These are phyloP conservation scores for Drosophila peninsularis DNA, from an alignment of 2,888 invertebrate genomes.

Conservation along the genomic window DNA sequence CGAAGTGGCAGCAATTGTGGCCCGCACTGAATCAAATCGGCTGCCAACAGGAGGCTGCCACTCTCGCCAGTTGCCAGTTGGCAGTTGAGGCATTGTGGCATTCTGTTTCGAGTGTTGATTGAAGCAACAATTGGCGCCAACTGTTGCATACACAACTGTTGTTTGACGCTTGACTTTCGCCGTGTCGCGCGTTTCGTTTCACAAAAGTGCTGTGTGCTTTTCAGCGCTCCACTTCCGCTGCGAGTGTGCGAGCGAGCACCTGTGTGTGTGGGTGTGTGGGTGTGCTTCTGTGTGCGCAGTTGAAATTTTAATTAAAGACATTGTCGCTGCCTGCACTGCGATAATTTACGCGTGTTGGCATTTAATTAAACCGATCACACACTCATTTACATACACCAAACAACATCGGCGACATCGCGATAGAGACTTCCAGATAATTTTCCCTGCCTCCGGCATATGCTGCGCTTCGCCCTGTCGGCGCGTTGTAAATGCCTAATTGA, in stretches of 20 bases:
- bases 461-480: constrained; percentile 17
- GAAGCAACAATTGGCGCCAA: constrained; percentile 79
- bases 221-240: constrained; percentile 54
- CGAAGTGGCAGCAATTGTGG: constrained; percentile 59
- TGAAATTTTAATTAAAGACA: constrained; percentile 69
- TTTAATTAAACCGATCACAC: constrained; percentile 74
- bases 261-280: constrained; percentile 15
- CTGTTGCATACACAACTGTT: constrained; percentile 60
- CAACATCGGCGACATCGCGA: constrained; percentile 26
- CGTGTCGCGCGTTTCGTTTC: constrained; percentile 51
- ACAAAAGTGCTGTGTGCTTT: constrained; percentile 69
- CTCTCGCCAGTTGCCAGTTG: constrained; percentile 12
- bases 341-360: constrained; percentile 67
- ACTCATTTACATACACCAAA: constrained; percentile 62
- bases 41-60: constrained; percentile 24
- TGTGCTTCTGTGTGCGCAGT: constrained; percentile 12
- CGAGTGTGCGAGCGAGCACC: neutral
- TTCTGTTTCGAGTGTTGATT: constrained; percentile 63
- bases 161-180: constrained; percentile 53
- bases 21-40: constrained; percentile 46
- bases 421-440: constrained; percentile 47
- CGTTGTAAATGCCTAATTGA: constrained; percentile 58
- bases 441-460: constrained; percentile 51
- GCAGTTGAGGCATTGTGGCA: constrained; percentile 50
- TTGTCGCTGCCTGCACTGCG: constrained; percentile 56